A percentile compares a stretch with the other conserved stretches of the same genome.
These are phyloP conservation scores for Tinamus major DNA, from an alignment of 2,797 vertebrate species.

Conservation along the genomic window DNA sequence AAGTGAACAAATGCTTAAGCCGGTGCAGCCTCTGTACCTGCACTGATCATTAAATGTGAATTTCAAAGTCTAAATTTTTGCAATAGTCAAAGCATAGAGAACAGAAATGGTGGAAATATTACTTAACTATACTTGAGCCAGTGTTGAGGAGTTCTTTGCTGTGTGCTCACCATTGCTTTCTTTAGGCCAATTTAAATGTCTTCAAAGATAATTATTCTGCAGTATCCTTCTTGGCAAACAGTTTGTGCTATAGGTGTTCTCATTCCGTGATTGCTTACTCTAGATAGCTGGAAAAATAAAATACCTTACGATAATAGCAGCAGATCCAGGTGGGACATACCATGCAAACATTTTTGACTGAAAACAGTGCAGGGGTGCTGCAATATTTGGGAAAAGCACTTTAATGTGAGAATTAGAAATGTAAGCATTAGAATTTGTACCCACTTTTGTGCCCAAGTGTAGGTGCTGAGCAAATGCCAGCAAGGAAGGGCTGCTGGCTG, in stretches of 20 bases:
- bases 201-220: background rate
- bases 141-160: background rate
- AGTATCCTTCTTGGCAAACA: background rate
- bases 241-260: background rate
- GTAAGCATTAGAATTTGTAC: background rate
- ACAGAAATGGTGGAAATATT: background rate
- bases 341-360: background rate
- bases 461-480: background rate
- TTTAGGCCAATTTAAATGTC: background rate
- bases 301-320: background rate
- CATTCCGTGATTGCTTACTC: background rate
- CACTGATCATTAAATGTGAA: background rate
- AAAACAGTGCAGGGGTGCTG: background rate
- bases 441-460: background rate
- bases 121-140: background rate
- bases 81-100: background rate
- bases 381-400: background rate
- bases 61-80: background rate
- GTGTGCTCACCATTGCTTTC: background rate
- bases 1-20: background rate
- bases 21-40: background rate
- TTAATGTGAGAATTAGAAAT: background rate
- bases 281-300: background rate
- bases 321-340: background rate
- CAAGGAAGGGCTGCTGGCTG: slow-evolving; percentile 1